Base-by-base conservation (phyloP, 2,888 invertebrate species). In the Tipula confusa region DNA sequence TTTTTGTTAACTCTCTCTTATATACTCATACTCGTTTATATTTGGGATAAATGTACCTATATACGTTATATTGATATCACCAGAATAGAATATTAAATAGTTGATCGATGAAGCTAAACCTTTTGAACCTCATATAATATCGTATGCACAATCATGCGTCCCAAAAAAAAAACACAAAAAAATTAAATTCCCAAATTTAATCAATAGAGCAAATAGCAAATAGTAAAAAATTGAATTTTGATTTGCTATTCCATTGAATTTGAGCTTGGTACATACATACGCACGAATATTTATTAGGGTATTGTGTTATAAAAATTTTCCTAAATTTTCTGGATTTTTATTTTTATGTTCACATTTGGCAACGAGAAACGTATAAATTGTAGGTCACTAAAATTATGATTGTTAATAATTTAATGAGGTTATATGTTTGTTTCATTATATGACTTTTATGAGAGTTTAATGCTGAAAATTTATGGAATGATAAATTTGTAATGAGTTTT, bases 161-260 rank as follows among this genome's bases (percentile, higher is more conserved):
- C 64, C 64, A 64, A 64, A 18, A 18, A 7, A 18, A 7, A 43
- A 43, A 13, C 18, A 64, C 7, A 24, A 24, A 18, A 24, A n/a
- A n/a, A n/a, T n/a, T n/a, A n/a, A n/a, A n/a, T n/a, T 9, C 18
- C 3, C 18, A 64, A 64, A 64, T 24, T 6, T 64, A 64, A 64
- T 64, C 64, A 64, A 64, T 64, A 64, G 24, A 64, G 64, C 64
- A 64, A 64, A 64, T 64, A 64, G 64, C 64, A 64, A 64, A 64
- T 64, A 64, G 64, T 64, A 64, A 64, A 64, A n/a, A 64, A 64
- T 64, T 64, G 64, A 64, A 64, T 64, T 64, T 64, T 64, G 64
- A 64, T 64, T 64, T 64, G 64, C 18, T 18, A 64, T 64, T 64
- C 64, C 24, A 64, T 64, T 64, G 64, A 64, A 64, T 64, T 64